phyloP scores from a whole-genome alignment of 2,797 vertebrate genomes.

The Artibeus lituratus region DNA sequence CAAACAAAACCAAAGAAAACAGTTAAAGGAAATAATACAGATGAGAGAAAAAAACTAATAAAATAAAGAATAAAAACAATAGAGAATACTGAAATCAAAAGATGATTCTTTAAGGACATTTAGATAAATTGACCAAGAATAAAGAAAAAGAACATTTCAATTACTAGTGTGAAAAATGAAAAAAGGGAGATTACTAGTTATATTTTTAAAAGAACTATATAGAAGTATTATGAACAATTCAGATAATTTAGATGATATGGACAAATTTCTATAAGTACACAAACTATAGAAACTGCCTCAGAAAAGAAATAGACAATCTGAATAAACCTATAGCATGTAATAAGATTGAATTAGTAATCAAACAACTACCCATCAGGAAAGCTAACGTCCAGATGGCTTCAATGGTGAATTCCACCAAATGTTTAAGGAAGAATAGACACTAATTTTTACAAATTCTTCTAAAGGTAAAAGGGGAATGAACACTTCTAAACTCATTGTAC shows the following conservation, averaged over 20 bases:
- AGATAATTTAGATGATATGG: background rate
- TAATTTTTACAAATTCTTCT: background rate
- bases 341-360: background rate
- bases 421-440: background rate
- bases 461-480: background rate
- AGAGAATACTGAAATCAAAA: background rate
- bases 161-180: background rate
- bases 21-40: background rate
- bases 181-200: background rate
- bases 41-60: background rate
- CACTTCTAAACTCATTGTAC: background rate
- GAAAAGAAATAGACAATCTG: background rate
- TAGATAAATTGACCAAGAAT: background rate
- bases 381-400: background rate
- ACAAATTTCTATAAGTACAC: background rate
- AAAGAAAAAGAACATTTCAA: background rate
- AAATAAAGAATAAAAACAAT: background rate
- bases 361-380: background rate
- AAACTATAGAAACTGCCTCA: background rate
- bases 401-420: background rate
- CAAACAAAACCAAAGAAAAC: background rate
- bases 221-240: background rate
- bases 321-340: background rate
- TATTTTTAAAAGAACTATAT: background rate
- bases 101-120: background rate